Evolutionary conservation across 2,888 invertebrate species (phyloP), one percentile per base, ranked within the genome.

Genomic region (Thereva nobilitata): DNA sequence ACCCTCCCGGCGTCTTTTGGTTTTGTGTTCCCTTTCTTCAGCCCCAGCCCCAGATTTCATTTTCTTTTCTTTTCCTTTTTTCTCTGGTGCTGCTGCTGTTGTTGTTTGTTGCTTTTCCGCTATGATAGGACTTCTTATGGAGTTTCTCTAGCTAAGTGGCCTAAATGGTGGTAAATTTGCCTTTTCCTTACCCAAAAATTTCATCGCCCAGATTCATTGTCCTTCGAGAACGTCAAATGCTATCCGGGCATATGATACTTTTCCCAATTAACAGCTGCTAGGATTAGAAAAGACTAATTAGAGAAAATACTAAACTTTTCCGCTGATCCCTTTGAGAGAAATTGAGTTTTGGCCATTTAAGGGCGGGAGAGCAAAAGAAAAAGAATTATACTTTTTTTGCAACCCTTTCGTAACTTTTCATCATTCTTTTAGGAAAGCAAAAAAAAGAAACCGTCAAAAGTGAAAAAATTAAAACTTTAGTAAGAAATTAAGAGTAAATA

Each of bases 1-100:
- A 72, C 72, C 70, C 68, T 68, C 70, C 67, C 41, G 38, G 49
- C 50, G 50, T 49, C 47, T 61, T 49, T 35, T 45, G 9, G 42
- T 54, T 38, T 5, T 38, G 23, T 52, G 35, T 64, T 55, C 47
- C 49, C 23, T 47, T 9, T 8, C 8, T 45, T 9, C 10, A 0
- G n/a, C 10, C 23, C 23, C 47, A 5, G 6, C 4, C 23, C 4
- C 10, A 12, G 10, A 3, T 4, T 47, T 6, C 6, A 12, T 12
- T 55, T 64, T 40, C 44, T 47, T 12, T 38, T 47, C 9, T 10
- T 45, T 10, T n/a, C 37, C 45, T 38, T 45, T 45, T 64, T 64
- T 45, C 42, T 40, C 42, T 47, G 10, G 47, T 12, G 1, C n/a
- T 47, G 5, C 5, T 47, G n/a, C 7, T 6, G 10, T 47, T 44